A percentile compares a stretch with the other conserved stretches of the same genome.
Conservation (phyloP, 2,797 vertebrate genomes). For the Argyrosomus regius region DNA sequence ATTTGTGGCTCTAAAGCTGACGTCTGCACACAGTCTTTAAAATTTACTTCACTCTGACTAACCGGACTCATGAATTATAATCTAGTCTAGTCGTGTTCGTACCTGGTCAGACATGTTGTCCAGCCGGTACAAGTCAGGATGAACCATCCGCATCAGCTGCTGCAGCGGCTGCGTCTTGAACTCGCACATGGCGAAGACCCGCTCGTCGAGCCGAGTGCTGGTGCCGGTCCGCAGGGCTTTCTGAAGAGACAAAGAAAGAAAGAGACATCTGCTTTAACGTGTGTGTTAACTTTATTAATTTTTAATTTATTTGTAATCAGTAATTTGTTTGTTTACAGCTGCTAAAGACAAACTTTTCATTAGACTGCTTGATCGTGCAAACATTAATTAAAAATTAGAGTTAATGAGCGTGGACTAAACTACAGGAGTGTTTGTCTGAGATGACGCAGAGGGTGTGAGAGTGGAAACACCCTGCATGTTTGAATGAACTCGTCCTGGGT, state of each 20-base stretch:
- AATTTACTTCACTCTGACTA: not conserved
- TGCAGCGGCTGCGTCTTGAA: constrained; percentile 95
- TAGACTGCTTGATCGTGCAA: not conserved
- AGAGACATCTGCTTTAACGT: fast-evolving
- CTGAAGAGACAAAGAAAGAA: constrained; percentile 72
- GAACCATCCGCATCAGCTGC: constrained; percentile 93
- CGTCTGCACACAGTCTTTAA: not conserved
- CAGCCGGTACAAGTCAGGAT: constrained; percentile 95
- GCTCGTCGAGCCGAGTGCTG: constrained; percentile 95
- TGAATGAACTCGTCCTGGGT: constrained; percentile 38
- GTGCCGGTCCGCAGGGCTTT: constrained; percentile 94
- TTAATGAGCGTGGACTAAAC: constrained; percentile 1
- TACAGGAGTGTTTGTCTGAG: not conserved
- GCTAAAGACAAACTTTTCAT: not conserved
- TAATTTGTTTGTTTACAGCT: not conserved
- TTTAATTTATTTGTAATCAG: not conserved
- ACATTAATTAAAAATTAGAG: not conserved
- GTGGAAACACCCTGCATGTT: constrained; percentile 46
- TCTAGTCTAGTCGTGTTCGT: not conserved
- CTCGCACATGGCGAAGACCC: constrained; percentile 97
- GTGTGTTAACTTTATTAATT: not conserved
- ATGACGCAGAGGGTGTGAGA: constrained; percentile 18
- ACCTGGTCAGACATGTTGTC: constrained; percentile 96
- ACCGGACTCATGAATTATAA: not conserved
- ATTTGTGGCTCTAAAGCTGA: not conserved